Evolutionary conservation across 53 echinoderm and acorn worm genomes (phyloP).

Genomic region (Astropecten irregularis): DNA sequence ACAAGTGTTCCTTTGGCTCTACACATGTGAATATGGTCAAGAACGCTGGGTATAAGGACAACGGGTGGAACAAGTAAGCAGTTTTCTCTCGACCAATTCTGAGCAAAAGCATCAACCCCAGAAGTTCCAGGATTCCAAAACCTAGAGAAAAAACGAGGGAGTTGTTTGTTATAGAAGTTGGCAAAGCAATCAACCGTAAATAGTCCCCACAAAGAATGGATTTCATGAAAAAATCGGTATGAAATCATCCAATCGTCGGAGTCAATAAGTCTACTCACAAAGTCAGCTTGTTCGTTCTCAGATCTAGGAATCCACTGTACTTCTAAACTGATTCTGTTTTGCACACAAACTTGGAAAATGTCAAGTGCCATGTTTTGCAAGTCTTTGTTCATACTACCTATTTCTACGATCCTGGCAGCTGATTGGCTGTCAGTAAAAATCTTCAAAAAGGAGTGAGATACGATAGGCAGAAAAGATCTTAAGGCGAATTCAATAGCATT

Average conservation of each 20-base stretch:
- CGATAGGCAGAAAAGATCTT: neutral
- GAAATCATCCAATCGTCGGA: slow-evolving; percentile 40
- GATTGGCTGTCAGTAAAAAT: slow-evolving; percentile 20
- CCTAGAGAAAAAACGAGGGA: neutral
- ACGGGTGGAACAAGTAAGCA: neutral
- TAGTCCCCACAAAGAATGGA: neutral
- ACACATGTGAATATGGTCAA: neutral
- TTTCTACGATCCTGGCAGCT: neutral
- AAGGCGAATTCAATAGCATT: slow-evolving; percentile 16
- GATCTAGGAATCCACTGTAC: slow-evolving; percentile 34
- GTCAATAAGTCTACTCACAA: slow-evolving; percentile 30
- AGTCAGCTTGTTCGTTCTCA: slow-evolving; percentile 34
- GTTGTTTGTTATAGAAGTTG: neutral
- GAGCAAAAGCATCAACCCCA: neutral
- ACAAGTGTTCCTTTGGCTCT: neutral
- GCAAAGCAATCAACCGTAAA: slow-evolving; percentile 16
- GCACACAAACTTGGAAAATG: slow-evolving; percentile 6
- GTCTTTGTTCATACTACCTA: slow-evolving; percentile 15
- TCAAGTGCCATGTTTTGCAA: neutral
- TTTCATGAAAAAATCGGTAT: neutral
- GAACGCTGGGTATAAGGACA: neutral
- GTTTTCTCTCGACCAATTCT: slow-evolving; percentile 1
- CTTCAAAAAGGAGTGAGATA: neutral
- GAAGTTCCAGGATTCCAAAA: slow-evolving; percentile 15
- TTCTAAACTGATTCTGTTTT: neutral